A percentile compares a stretch with the other conserved stretches of the same genome.
Conservation (phyloP, 1,140 invertebrate species). For the Solenopsis invicta region DNA sequence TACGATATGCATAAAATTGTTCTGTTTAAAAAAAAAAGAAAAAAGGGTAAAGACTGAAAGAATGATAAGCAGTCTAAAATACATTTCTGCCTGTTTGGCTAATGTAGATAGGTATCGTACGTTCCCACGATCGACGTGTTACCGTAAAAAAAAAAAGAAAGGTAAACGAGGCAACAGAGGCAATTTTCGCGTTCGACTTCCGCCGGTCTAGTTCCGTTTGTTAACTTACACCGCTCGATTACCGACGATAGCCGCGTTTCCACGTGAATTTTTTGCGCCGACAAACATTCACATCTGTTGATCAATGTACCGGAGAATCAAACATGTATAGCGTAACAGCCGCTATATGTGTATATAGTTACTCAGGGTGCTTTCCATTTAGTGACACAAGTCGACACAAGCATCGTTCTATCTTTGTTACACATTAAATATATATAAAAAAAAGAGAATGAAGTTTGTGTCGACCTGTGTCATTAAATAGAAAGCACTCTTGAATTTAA, state of each 20-base stretch:
- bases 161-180: slow-evolving; percentile 21
- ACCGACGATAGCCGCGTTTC: slow-evolving; percentile 6
- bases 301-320: background rate
- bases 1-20: background rate
- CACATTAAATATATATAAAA: too few species aligned
- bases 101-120: background rate
- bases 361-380: too few species aligned
- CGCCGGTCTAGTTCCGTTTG: slow-evolving; percentile 48
- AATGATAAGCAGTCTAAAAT: background rate
- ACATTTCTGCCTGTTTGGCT: background rate
- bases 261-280: background rate
- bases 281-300: slow-evolving; percentile 7
- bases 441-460: too few species aligned
- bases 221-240: slow-evolving; percentile 31
- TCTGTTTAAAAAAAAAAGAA: background rate
- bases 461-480: too few species aligned
- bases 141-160: slow-evolving; percentile 7
- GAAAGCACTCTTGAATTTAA: background rate
- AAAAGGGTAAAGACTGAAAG: background rate
- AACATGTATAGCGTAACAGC: background rate
- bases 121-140: background rate
- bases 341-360: background rate
- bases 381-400: too few species aligned
- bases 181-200: slow-evolving; percentile 51
- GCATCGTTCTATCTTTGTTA: too few species aligned